Base-by-base conservation (phyloP, 2,888 invertebrate genomes). In the Ischnura elegans region DNA sequence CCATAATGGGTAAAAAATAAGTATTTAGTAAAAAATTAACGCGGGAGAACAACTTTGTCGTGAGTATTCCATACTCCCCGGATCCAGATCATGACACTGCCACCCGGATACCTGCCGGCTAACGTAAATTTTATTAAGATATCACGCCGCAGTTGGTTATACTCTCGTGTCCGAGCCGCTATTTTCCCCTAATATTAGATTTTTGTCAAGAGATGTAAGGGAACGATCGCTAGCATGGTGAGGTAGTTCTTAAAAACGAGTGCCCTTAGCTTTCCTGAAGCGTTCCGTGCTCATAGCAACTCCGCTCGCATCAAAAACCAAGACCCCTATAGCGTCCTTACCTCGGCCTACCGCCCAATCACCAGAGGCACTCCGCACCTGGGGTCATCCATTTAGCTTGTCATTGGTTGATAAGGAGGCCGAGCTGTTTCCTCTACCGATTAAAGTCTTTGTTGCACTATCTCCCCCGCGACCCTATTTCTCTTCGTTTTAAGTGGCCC, bases 351-450 rank as follows among this genome's bases (percentile, higher is more conserved):
- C 16, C 76, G 0, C 76, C 36, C 76, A n/a, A 61, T 61, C n/a
- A 8, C 61, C 76, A 36, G 51, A 10, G 36, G 76, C 61, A 13
- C 76, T 36, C 13, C 76, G 16, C 36, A 76, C 76, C 76, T 76
- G 76, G 61, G 76, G 76, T 76, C 76, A 76, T 76, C 8, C 76
- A 36, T 76, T 76, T 10, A 3, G 16, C 76, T 8, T 76, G 76
- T 76, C 76, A 36, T 76, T 76, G 8, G 76, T 36, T 76, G 76
- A 76, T 76, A 76, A 76, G 76, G 76, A 36, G 76, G 76, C 36
- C 36, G 76, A 76, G 36, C 16, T 76, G 36, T 76, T 76, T 76
- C 76, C 76, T 36, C 76, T 76, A 10, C 36, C 10, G 76, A 76
- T 36, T 36, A 36, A 76, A 36, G 29, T 16, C 6, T 76, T 76